Evolutionary conservation across 2,888 invertebrate genomes (phyloP).

Genomic region (Apamea monoglypha): DNA sequence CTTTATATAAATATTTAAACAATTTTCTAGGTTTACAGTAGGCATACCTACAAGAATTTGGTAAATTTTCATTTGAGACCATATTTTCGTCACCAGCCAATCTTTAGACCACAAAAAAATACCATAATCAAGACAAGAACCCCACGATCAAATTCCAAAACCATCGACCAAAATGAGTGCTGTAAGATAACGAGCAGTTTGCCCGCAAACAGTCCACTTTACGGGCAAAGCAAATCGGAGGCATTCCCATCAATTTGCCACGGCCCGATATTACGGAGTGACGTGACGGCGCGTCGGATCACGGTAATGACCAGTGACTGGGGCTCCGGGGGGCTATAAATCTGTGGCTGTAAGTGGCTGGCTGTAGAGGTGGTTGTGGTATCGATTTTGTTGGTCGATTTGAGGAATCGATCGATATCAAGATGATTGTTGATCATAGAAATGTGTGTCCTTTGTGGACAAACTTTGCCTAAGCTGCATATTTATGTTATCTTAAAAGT

Average conservation of each 20-base stretch:
- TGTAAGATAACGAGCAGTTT: constrained; percentile 65
- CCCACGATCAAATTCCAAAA: constrained; percentile 45
- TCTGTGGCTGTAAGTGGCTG: constrained; percentile 72
- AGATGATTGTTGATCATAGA: background rate
- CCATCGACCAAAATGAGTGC: constrained; percentile 63
- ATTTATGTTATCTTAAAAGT: background rate
- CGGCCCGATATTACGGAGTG: constrained; percentile 72
- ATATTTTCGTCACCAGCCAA: background rate
- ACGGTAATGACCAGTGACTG: constrained; percentile 71
- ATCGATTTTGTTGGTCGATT: constrained; percentile 40
- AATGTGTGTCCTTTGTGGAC: background rate
- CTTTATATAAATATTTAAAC: too few relatives aligned
- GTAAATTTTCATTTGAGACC: background rate
- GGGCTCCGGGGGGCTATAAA: constrained; percentile 72
- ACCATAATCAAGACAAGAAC: constrained; percentile 23
- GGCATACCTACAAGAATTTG: background rate
- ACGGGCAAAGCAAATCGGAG: constrained; percentile 69
- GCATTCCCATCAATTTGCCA: constrained; percentile 63
- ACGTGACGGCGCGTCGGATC: constrained; percentile 73
- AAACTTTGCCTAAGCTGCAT: background rate
- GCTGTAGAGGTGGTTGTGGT: constrained; percentile 36
- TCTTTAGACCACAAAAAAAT: constrained; percentile 24
- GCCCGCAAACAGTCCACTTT: constrained; percentile 68
- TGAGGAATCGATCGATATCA: constrained; percentile 3
- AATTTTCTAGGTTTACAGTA: too few relatives aligned